Percentiles rank a stretch among this genome's conserved stretches.
These are phyloP conservation scores for Carterocephalus palaemon DNA, from an alignment of 2,888 invertebrate genomes.

Conservation along the genomic window DNA sequence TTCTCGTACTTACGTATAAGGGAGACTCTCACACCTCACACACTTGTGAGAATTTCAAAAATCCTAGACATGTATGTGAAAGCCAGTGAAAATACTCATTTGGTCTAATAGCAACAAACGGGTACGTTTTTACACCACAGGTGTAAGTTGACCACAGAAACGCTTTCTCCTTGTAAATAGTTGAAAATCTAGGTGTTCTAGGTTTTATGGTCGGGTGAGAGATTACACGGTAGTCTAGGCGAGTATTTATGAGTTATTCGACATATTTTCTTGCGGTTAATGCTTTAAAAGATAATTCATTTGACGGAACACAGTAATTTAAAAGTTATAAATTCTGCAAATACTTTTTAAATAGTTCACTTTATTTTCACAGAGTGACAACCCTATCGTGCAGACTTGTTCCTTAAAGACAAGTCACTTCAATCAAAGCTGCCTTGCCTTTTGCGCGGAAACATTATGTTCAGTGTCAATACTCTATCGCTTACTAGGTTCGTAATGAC, in stretches of 20 bases:
- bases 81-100: constrained; percentile 26
- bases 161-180: constrained; percentile 21
- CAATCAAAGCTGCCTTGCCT: not conserved
- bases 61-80: constrained; percentile 20
- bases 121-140: constrained; percentile 6
- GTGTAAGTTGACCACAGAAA: constrained; percentile 15
- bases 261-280: not conserved
- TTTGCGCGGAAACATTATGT: not conserved
- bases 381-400: no score
- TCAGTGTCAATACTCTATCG: no score
- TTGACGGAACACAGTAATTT: no score
- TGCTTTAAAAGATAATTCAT: no score
- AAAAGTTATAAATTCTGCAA: no score
- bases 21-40: constrained; percentile 14
- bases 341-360: no score
- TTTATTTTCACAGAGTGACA: no score
- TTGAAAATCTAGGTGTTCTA: constrained; percentile 16
- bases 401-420: no score
- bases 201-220: constrained; percentile 9
- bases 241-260: not conserved
- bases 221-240: not conserved
- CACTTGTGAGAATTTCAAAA: constrained; percentile 10
- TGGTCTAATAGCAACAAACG: constrained; percentile 12
- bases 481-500: no score
- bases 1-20: constrained; percentile 6